Conservation (phyloP, 2,113 vertebrate species). For the Corythoichthys haematopterus region DNA sequence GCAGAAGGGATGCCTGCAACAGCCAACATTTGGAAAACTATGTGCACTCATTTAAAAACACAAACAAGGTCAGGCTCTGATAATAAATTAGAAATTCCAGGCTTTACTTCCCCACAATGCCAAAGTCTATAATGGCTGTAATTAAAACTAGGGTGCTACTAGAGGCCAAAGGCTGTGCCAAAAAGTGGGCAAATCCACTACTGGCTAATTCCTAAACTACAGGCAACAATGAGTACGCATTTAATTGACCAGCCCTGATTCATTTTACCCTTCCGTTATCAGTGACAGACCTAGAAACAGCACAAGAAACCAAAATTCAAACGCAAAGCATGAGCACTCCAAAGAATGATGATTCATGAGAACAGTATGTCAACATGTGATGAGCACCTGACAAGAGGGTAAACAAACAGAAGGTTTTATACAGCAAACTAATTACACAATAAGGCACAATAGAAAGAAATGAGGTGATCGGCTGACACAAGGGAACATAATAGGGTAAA, state of each 20-base stretch:
- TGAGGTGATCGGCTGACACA: not conserved
- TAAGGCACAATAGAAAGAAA: not conserved
- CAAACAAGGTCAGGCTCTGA: not conserved
- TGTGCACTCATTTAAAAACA: constrained; percentile 9
- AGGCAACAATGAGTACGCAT: no score
- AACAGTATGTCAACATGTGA: not conserved
- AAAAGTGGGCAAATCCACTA: no score
- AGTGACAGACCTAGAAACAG: not conserved
- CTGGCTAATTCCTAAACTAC: no score
- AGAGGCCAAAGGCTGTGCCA: not conserved
- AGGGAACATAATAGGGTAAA: not conserved
- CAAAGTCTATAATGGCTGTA: not conserved
- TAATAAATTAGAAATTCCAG: not conserved
- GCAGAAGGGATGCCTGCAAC: constrained; percentile 17
- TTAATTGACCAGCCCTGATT: no score
- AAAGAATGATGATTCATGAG: not conserved
- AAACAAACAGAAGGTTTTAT: not conserved
- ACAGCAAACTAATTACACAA: not conserved
- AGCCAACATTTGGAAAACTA: constrained; percentile 11
- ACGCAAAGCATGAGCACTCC: not conserved
- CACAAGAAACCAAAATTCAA: not conserved
- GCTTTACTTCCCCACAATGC: constrained; percentile 2
- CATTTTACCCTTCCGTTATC: no score
- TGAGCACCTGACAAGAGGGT: not conserved
- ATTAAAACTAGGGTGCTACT: not conserved